phyloP scores from a whole-genome alignment of 2,888 invertebrate genomes.

The Drosophila paranaensis region DNA sequence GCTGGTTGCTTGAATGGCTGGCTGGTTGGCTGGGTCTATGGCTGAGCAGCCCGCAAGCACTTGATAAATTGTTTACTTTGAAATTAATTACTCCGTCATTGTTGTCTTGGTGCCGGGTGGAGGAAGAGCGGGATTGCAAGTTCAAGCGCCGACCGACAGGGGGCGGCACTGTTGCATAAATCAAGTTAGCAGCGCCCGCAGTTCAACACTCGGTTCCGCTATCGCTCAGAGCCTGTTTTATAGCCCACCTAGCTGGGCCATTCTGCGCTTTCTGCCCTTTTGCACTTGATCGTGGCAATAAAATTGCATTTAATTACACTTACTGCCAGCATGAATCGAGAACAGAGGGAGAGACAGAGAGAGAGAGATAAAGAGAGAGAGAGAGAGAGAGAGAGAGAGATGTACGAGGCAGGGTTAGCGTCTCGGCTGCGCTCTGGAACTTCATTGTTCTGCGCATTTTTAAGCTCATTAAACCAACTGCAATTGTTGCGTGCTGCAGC shows the following conservation, averaged over 20 bases:
- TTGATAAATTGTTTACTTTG: constrained; percentile 80
- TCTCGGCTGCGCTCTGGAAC: constrained; percentile 34
- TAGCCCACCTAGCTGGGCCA: constrained; percentile 59
- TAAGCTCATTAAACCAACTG: constrained; percentile 75
- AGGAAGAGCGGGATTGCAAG: background rate
- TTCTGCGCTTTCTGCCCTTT: constrained; percentile 56
- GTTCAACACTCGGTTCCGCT: constrained; percentile 67
- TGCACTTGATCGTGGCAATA: constrained; percentile 73
- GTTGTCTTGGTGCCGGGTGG: constrained; percentile 52
- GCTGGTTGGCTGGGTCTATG: constrained; percentile 1
- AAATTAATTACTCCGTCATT: constrained; percentile 78
- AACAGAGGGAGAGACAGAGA: background rate
- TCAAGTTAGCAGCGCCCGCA: constrained; percentile 77
- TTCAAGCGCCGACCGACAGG: constrained; percentile 50
- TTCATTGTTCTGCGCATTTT: constrained; percentile 76
- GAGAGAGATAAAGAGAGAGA: too few relatives aligned
- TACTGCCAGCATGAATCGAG: constrained; percentile 16
- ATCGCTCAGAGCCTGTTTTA: constrained; percentile 30
- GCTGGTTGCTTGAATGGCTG: constrained; percentile 9
- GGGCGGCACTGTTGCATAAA: constrained; percentile 70
- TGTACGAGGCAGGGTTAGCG: constrained; percentile 3
- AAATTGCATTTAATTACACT: constrained; percentile 78
- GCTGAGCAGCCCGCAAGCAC: constrained; percentile 47
- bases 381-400: background rate
- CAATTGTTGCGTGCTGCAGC: constrained; percentile 67